Evolutionary conservation across 2,797 vertebrate genomes (phyloP), one percentile per base, ranked within the genome.

Genomic region (Catamblyrhynchus diadema): DNA sequence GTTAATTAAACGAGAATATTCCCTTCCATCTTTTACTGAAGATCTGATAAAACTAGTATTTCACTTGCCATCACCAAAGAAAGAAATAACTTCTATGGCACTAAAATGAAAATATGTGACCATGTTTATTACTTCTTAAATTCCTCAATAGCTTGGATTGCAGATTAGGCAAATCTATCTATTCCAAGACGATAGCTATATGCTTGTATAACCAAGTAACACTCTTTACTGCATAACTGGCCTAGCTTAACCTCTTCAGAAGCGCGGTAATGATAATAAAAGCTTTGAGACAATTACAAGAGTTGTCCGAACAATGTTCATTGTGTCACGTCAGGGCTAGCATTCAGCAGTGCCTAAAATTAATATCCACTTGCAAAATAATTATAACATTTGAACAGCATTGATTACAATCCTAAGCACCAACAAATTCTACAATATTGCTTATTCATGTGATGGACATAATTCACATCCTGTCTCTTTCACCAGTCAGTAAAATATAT

Each of bases 181-280:
- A 3, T 48, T 35, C 25, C 30, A 61, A 47, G 16, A 44, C n/a
- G 32, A 27, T 30, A 74, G 44, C 3, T 18, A 32, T 32, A 83
- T 28, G 10, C 16, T 56, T 47, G 10, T 64, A 35, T 19, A 41
- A 53, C 2, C 9, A 67, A 37, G 16, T 59, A 54, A 41, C 8
- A 42, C 10, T 42, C 11, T 79, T 85, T 48, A 37, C 8, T 27
- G 13, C 11, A 3, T 23, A 70, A 42, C 10, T 57, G 23, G 23
- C 14, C 60, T 39, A 66, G 13, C 1, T 67, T 54, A 67, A 72
- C 5, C 5, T 57, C 27, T 56, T 85, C 28, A n/a, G 47, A 87
- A 73, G 1, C 15, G 57, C 0, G 0, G 18, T 33, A 54, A 35
- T 48, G 5, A 39, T 44, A 35, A 57, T 28, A 35, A 56, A 37